Evolutionary conservation across 2,113 vertebrate species (phyloP).

Genomic region (Anoplopoma fimbria): DNA sequence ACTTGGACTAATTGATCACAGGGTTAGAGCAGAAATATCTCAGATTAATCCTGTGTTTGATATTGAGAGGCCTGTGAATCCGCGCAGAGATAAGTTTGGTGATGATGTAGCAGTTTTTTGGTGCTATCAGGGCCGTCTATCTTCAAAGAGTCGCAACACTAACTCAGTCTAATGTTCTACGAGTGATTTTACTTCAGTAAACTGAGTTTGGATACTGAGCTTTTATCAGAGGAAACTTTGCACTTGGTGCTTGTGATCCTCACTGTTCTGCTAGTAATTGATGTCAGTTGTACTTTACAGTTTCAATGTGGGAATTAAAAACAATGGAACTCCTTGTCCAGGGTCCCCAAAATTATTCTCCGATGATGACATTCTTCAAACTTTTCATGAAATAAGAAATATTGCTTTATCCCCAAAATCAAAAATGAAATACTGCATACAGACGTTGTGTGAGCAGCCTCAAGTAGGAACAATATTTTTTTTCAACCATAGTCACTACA

Average conservation of each 20-base stretch:
- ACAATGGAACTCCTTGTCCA: background rate
- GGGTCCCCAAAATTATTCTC: background rate
- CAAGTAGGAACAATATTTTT: too few relatives aligned
- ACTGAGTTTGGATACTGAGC: background rate
- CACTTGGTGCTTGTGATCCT: background rate
- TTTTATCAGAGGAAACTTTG: too few relatives aligned
- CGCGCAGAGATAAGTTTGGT: background rate
- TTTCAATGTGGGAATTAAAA: background rate
- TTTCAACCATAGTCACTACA: too few relatives aligned
- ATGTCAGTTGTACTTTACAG: background rate
- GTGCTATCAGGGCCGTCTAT: background rate
- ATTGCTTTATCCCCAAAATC: too few relatives aligned
- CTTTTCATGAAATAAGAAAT: too few relatives aligned
- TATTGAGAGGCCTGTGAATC: constrained; percentile 30
- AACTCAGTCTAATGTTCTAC: background rate
- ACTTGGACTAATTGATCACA: constrained; percentile 38
- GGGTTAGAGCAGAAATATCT: constrained; percentile 33
- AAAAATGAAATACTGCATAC: too few relatives aligned
- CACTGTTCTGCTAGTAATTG: background rate
- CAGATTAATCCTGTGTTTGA: constrained; percentile 41
- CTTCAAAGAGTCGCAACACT: background rate
- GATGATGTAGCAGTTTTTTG: constrained; percentile 2
- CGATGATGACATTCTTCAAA: background rate
- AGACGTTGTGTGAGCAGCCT: too few relatives aligned
- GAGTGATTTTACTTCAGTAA: background rate